These are phyloP conservation scores for Lasioglossum calceatum DNA, from an alignment of 2,888 invertebrate genomes.

Conservation along the genomic window DNA sequence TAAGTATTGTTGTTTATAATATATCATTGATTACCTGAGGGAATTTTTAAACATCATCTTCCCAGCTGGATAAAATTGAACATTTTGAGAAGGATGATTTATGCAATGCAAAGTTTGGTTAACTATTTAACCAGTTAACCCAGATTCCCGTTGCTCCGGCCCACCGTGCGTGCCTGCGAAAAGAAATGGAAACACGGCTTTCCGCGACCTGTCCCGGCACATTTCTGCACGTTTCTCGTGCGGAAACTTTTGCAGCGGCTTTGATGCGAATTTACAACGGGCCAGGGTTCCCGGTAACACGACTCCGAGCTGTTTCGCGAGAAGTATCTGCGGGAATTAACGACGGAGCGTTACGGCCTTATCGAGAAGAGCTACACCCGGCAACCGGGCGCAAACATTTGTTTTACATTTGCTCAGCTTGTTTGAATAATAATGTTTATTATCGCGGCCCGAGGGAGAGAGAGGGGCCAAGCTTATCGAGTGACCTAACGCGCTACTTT, in stretches of 20 bases:
- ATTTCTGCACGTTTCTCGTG: background rate
- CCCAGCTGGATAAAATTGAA: background rate
- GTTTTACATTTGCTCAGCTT: constrained; percentile 60
- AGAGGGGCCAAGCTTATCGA: constrained; percentile 49
- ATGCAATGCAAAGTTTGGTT: background rate
- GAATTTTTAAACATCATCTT: background rate
- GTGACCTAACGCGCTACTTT: constrained; percentile 26
- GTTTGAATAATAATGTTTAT: constrained; percentile 65
- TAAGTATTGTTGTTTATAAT: constrained; percentile 56
- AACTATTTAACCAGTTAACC: background rate
- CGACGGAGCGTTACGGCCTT: constrained; percentile 50
- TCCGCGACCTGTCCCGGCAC: background rate
- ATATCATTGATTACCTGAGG: background rate
- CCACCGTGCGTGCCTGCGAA: background rate
- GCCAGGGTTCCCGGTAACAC: background rate
- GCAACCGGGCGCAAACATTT: constrained; percentile 54
- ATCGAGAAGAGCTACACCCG: constrained; percentile 38
- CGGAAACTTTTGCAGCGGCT: background rate
- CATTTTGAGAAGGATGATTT: background rate
- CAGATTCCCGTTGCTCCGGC: background rate
- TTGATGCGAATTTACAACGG: background rate
- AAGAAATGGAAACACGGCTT: background rate
- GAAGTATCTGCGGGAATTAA: constrained; percentile 23
- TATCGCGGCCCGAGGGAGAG: constrained; percentile 35
- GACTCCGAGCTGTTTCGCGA: background rate